These are phyloP conservation scores for Vidua macroura DNA, from an alignment of 2,113 vertebrate genomes.

Conservation along the genomic window DNA sequence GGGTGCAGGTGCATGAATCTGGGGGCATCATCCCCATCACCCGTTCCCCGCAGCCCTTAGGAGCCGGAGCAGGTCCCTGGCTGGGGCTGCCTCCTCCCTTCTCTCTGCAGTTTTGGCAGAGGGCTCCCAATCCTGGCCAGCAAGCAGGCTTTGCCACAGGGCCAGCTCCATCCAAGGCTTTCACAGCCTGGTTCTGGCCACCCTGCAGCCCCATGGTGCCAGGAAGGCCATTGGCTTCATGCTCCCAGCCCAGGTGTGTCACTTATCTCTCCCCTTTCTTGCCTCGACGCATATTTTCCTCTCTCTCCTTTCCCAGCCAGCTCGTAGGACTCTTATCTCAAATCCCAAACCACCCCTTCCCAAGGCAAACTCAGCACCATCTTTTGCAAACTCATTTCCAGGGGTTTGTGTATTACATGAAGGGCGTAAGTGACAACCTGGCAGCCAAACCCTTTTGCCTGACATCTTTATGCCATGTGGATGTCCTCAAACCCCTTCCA, in stretches of 20 bases:
- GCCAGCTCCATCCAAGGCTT: neutral
- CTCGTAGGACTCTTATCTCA: neutral
- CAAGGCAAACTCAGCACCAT: neutral
- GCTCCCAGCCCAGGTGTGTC: neutral
- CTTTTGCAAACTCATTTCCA: neutral
- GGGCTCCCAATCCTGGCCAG: neutral
- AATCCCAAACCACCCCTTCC: neutral
- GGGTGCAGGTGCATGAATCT: neutral
- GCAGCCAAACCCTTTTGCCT: neutral
- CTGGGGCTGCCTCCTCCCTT: neutral
- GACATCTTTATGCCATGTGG: neutral
- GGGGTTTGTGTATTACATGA: neutral
- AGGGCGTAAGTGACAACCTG: neutral
- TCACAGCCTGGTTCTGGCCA: fast-evolving
- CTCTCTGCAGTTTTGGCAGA: neutral
- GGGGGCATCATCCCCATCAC: neutral
- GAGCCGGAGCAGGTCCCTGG: fast-evolving
- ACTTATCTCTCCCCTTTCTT: conserved; percentile 29
- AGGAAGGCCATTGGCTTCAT: neutral
- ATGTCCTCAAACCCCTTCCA: neutral
- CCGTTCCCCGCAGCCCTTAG: neutral
- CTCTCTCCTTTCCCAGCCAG: neutral
- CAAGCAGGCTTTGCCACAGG: neutral
- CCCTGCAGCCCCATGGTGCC: neutral
- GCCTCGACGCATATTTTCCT: neutral